Conservation (phyloP, 2,113 vertebrate species). For the Cryptomyrus ogoouensis region DNA sequence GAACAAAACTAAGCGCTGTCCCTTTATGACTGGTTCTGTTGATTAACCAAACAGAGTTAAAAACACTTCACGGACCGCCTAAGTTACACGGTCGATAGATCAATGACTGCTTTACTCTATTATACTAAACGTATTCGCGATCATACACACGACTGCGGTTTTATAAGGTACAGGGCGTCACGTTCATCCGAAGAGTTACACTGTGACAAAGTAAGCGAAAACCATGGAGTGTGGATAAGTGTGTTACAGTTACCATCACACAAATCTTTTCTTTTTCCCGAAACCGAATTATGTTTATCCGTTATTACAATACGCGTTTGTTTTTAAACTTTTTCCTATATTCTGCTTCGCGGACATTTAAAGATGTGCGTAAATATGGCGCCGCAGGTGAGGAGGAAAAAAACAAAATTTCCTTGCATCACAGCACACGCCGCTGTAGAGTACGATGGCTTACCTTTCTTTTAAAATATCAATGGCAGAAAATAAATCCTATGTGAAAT, state of each 20-base stretch:
- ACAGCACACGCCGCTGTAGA: not conserved
- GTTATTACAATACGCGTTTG: not conserved
- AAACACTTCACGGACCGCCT: not conserved
- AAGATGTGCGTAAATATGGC: constrained; percentile 59
- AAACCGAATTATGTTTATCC: not conserved
- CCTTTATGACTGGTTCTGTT: not conserved
- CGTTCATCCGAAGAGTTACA: not conserved
- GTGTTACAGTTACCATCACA: not conserved
- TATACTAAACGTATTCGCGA: not conserved
- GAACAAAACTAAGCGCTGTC: not conserved
- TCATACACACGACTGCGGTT: not conserved
- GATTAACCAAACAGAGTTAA: not conserved
- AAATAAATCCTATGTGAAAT: constrained; percentile 22
- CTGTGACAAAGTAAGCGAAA: not conserved
- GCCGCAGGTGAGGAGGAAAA: constrained; percentile 56
- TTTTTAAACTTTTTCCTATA: not conserved
- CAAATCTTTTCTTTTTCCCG: not conserved
- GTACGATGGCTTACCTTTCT: constrained; percentile 48
- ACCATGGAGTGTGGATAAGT: not conserved
- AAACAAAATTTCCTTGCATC: constrained; percentile 2
- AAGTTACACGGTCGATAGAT: not conserved
- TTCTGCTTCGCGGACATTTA: constrained; percentile 40
- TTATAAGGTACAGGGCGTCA: not conserved
- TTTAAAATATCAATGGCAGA: constrained; percentile 40
- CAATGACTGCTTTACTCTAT: not conserved